Evolutionary conservation across 2,113 vertebrate species (phyloP).

Genomic region (Antigone vipio): DNA sequence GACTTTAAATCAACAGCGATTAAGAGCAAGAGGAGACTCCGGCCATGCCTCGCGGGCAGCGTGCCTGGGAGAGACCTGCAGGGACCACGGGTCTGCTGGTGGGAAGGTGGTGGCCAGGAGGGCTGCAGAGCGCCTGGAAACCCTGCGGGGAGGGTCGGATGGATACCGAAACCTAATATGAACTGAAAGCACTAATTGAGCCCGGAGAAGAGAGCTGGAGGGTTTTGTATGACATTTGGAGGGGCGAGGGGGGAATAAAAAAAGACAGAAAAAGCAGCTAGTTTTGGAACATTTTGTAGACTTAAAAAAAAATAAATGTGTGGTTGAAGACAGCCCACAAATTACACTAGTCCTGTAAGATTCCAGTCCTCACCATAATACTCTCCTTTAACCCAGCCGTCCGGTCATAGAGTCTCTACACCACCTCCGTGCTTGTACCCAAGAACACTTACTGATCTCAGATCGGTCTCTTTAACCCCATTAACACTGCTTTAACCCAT

Average conservation of each 20-base stretch:
- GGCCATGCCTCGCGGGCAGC: neutral
- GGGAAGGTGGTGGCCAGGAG: neutral
- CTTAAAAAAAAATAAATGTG: fast-evolving
- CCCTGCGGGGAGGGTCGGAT: neutral
- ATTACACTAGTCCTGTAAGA: neutral
- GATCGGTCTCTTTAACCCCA: neutral
- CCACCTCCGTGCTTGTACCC: neutral
- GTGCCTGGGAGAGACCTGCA: neutral
- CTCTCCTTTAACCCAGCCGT: neutral
- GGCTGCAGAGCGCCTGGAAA: neutral
- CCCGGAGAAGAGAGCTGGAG: slow-evolving; percentile 35
- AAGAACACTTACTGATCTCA: neutral
- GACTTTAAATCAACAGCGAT: neutral
- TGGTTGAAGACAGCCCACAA: neutral
- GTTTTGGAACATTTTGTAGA: neutral
- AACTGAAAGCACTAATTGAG: slow-evolving; percentile 58
- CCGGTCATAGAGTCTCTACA: neutral
- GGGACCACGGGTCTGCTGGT: slow-evolving; percentile 4
- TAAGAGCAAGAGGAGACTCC: neutral
- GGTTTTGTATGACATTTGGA: slow-evolving; percentile 27
- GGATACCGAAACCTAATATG: slow-evolving; percentile 9
- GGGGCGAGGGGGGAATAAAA: neutral
- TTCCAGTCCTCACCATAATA: neutral
- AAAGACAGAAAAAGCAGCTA: neutral
- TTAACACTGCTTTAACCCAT: neutral